Evolutionary conservation across 2,113 vertebrate genomes (phyloP).

Genomic region (Vulpes vulpes): DNA sequence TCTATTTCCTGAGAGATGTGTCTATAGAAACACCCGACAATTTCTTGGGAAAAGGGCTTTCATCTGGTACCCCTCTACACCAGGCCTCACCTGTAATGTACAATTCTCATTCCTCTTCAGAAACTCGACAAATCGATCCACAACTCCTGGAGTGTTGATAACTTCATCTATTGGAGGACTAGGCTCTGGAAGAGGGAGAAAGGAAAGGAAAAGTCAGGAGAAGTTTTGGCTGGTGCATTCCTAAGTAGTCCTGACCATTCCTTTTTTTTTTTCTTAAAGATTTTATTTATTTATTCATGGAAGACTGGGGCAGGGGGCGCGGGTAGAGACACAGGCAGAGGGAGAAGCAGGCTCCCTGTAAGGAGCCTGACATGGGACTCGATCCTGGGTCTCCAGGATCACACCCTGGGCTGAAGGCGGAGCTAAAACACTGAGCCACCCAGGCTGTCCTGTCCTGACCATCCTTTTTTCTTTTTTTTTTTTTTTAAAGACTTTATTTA

Average conservation of each 20-base stretch:
- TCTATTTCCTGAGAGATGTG: background rate
- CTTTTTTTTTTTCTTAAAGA: no score
- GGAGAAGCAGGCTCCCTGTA: no score
- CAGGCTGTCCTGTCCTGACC: no score
- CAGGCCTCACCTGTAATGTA: constrained; percentile 94
- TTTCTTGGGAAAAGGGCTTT: constrained; percentile 5
- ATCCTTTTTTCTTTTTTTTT: no score
- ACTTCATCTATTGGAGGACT: constrained; percentile 99
- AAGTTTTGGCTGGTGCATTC: background rate
- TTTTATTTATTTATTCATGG: no score
- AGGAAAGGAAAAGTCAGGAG: constrained; percentile 21
- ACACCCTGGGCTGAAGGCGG: no score
- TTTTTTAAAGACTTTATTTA: no score
- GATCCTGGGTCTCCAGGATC: no score
- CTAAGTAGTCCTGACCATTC: background rate
- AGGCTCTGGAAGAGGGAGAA: constrained; percentile 90
- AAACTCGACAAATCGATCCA: constrained; percentile 98
- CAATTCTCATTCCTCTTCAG: constrained; percentile 96
- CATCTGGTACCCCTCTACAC: background rate
- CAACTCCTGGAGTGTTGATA: constrained; percentile 96
- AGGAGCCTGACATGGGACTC: no score
- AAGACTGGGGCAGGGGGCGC: no score
- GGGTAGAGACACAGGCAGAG: no score
- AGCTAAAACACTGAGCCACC: no score
- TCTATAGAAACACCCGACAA: background rate